Evolutionary conservation across 2,113 vertebrate species (phyloP).

Genomic region (Colaptes auratus): DNA sequence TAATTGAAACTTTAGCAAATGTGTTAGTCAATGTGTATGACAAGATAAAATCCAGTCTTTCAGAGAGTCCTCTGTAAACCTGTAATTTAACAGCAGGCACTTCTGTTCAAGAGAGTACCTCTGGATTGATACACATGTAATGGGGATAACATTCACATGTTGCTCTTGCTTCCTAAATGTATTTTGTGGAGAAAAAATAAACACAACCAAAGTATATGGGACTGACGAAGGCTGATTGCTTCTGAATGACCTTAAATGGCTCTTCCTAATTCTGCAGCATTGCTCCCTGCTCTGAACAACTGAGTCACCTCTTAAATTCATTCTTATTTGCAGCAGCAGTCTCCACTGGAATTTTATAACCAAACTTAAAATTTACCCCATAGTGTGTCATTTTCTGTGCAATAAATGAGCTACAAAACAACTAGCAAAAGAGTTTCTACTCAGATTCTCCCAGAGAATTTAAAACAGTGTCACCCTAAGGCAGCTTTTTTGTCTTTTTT

Average conservation of each 20-base stretch:
- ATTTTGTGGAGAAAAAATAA: not conserved
- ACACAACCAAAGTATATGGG: not conserved
- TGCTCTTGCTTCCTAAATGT: not conserved
- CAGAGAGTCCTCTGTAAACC: not conserved
- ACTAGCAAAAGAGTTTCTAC: conserved; percentile 26
- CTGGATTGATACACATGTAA: not conserved
- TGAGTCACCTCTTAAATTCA: conserved; percentile 19
- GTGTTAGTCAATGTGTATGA: not conserved
- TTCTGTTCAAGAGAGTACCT: not conserved
- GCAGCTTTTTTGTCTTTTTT: conserved; percentile 33
- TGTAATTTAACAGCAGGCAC: not conserved
- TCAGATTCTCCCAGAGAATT: conserved; percentile 48
- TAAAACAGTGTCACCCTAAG: conserved; percentile 40
- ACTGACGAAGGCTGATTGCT: not conserved
- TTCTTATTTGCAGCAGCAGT: conserved; percentile 47
- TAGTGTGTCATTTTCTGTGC: conserved; percentile 56
- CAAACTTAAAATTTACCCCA: conserved; percentile 62
- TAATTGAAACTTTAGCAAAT: not conserved
- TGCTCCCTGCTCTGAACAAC: conserved; percentile 8
- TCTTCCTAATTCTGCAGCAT: conserved; percentile 26
- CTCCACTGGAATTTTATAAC: conserved; percentile 47
- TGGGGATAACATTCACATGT: not conserved
- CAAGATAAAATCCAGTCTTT: not conserved
- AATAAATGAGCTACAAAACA: conserved; percentile 62
- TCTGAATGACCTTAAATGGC: conserved; percentile 37